Percentiles rank a stretch among this genome's conserved stretches.
Conservation (phyloP, 2,797 vertebrate species). For the Peromyscus melanophrys region DNA sequence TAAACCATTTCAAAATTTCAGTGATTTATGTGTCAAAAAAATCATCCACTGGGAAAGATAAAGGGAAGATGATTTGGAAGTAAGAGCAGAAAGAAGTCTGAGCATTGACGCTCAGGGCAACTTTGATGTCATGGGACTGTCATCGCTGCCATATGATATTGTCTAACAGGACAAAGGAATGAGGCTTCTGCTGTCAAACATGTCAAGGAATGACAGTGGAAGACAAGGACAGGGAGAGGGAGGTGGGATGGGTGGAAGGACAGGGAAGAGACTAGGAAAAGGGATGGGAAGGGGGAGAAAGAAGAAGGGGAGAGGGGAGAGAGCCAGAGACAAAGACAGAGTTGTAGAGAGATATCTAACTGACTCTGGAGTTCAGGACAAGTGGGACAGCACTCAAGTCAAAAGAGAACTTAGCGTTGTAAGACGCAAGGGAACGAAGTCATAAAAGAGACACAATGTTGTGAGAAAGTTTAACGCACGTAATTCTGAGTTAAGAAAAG, state of each 20-base stretch:
- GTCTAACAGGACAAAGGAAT: background rate
- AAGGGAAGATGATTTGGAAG: background rate
- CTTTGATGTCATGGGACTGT: background rate
- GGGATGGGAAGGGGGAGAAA: background rate
- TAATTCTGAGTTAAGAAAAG: background rate
- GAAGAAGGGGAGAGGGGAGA: background rate
- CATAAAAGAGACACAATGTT: background rate
- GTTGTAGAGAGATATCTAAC: background rate
- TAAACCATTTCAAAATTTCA: background rate
- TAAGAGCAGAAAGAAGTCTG: background rate
- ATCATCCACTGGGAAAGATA: background rate
- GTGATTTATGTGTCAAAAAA: background rate
- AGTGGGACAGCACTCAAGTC: fast-evolving
- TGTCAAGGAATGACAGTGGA: background rate
- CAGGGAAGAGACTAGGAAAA: no score
- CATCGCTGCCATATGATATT: background rate
- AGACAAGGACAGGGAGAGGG: background rate
- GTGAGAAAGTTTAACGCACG: background rate
- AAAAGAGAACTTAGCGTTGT: background rate
- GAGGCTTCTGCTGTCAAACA: background rate
- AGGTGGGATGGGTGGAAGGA: no score
- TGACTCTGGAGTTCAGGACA: background rate
- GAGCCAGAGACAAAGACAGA: background rate
- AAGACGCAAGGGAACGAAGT: background rate
- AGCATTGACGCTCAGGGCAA: background rate